Conservation (phyloP, 2,797 vertebrate species). For the Eidolon dupreanum region DNA sequence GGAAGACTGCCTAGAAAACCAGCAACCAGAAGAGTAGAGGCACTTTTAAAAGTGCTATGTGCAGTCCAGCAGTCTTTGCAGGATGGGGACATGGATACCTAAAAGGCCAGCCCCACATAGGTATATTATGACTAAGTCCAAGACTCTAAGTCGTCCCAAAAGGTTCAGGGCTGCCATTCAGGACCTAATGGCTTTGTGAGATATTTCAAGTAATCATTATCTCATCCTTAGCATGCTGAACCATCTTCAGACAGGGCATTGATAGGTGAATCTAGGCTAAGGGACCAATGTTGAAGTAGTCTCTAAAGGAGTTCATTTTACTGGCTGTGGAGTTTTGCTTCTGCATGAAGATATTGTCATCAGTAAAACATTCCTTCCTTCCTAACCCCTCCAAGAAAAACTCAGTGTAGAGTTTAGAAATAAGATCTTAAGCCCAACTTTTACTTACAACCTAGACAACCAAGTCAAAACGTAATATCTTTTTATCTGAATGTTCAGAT, state of each 20-base stretch:
- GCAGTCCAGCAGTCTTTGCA: not conserved
- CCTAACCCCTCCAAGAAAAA: not conserved
- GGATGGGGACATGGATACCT: not conserved
- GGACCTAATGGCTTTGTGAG: not conserved
- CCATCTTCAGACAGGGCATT: not conserved
- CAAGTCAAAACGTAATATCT: not conserved
- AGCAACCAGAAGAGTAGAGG: not conserved
- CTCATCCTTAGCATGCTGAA: not conserved
- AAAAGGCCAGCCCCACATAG: not conserved
- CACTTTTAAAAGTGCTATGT: not conserved
- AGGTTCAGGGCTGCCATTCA: not conserved
- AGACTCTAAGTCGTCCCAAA: not conserved
- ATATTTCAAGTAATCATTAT: not conserved
- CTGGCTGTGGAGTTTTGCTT: constrained; percentile 12
- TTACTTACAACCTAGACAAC: not conserved
- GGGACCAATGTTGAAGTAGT: not conserved
- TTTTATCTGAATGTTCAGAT: not conserved
- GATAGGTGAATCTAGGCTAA: not conserved
- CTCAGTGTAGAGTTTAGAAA: not conserved
- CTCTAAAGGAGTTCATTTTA: not conserved
- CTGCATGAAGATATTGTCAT: not conserved
- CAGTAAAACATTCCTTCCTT: constrained; percentile 21
- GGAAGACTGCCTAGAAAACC: not conserved
- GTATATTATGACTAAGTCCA: not conserved
- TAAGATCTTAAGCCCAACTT: not conserved